Evolutionary conservation across 2,888 invertebrate species (phyloP).

Genomic region (Xanthia icteritia): DNA sequence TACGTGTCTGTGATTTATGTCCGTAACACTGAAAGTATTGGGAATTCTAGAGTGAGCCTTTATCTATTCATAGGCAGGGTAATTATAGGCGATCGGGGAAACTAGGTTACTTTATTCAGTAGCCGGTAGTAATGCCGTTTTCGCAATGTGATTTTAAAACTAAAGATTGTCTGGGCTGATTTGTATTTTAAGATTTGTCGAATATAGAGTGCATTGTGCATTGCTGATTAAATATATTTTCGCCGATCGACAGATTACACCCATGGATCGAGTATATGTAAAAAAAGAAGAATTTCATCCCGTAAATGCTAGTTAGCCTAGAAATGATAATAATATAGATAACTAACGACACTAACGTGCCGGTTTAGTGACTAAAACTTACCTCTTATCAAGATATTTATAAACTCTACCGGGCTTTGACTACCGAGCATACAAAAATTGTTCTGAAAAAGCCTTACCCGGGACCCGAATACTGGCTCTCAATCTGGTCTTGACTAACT

Average conservation of each 20-base stretch:
- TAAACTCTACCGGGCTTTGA: background rate
- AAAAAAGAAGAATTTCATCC: no score
- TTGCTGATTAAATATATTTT: background rate
- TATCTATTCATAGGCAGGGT: conserved; percentile 42
- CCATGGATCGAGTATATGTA: background rate
- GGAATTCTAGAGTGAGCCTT: conserved; percentile 23
- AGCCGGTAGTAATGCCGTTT: conserved; percentile 1
- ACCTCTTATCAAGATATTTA: background rate
- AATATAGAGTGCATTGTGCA: background rate
- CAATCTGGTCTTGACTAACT: background rate
- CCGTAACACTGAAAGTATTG: conserved; percentile 20
- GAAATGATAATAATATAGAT: background rate
- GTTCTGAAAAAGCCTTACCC: background rate
- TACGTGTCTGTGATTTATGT: conserved; percentile 1
- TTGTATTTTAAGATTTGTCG: background rate
- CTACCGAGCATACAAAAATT: background rate
- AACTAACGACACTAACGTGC: background rate
- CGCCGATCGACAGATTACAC: background rate
- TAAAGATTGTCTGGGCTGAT: background rate
- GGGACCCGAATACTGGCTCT: background rate
- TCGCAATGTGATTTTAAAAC: conserved; percentile 19
- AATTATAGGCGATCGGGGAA: conserved; percentile 43
- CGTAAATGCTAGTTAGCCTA: background rate
- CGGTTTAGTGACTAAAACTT: background rate
- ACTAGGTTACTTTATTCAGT: conserved; percentile 39